phyloP scores from a whole-genome alignment of 2,797 vertebrate genomes.

The Oophaga sylvatica region DNA sequence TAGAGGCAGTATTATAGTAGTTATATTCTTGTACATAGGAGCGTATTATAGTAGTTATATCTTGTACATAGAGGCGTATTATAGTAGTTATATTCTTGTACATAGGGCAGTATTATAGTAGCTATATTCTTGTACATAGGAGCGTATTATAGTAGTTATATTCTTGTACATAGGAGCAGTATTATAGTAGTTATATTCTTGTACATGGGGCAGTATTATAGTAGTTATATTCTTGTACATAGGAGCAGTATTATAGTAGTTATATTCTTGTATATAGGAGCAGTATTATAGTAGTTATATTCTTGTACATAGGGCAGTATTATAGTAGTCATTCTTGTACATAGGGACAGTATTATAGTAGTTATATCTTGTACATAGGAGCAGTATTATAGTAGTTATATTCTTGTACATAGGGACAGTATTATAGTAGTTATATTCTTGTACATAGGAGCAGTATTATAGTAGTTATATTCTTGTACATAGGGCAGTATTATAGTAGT shows the following conservation, averaged over 20 bases:
- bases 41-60: constrained; percentile 26
- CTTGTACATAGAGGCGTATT: constrained; percentile 22
- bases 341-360: too few relatives aligned
- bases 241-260: constrained; percentile 20
- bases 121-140: constrained; percentile 23
- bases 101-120: constrained; percentile 21
- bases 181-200: constrained; percentile 30
- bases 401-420: constrained; percentile 25
- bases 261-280: constrained; percentile 23
- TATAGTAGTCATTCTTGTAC: constrained; percentile 23
- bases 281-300: too few relatives aligned
- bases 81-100: too few relatives aligned
- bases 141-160: too few relatives aligned
- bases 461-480: constrained; percentile 23
- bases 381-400: constrained; percentile 26
- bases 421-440: too few relatives aligned
- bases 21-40: too few relatives aligned
- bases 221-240: too few relatives aligned
- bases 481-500: constrained; percentile 25
- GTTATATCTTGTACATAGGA: too few relatives aligned
- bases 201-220: too few relatives aligned
- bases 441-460: constrained; percentile 9
- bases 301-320: constrained; percentile 13
- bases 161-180: neutral
- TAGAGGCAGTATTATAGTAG: too few relatives aligned